Evolutionary conservation across 2,797 vertebrate genomes (phyloP).

Genomic region (Threskiornis aethiopicus): DNA sequence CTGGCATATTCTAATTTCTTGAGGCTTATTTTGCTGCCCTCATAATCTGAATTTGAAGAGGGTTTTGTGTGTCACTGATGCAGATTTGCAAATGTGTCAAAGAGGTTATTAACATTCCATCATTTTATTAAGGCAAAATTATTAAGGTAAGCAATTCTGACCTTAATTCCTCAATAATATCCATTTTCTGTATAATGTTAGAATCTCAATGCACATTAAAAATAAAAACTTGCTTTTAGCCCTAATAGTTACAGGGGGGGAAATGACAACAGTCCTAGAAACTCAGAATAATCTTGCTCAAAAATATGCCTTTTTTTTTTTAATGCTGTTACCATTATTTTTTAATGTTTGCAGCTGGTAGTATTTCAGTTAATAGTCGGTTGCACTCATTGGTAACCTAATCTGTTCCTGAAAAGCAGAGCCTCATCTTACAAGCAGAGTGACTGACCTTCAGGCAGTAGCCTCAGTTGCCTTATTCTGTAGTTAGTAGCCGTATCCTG

Average conservation of each 20-base stretch:
- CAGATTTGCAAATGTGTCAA: not conserved
- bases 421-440: not conserved
- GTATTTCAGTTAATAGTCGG: not conserved
- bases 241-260: accelerated
- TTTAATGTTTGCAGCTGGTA: not conserved
- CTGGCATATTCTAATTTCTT: not conserved
- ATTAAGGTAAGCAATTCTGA: not conserved
- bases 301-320: not conserved
- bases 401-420: not conserved
- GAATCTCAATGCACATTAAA: not conserved
- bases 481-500: not conserved
- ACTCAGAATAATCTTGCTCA: not conserved
- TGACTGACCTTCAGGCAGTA: not conserved
- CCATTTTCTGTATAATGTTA: not conserved
- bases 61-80: not conserved
- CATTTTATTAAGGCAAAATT: not conserved
- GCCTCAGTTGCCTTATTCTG: not conserved
- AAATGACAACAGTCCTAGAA: not conserved
- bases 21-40: not conserved
- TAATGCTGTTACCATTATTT: not conserved
- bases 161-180: not conserved
- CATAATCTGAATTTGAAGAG: not conserved
- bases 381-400: not conserved
- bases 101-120: not conserved
- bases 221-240: not conserved